Evolutionary conservation across 2,888 invertebrate species (phyloP).

Genomic region (Actias luna): DNA sequence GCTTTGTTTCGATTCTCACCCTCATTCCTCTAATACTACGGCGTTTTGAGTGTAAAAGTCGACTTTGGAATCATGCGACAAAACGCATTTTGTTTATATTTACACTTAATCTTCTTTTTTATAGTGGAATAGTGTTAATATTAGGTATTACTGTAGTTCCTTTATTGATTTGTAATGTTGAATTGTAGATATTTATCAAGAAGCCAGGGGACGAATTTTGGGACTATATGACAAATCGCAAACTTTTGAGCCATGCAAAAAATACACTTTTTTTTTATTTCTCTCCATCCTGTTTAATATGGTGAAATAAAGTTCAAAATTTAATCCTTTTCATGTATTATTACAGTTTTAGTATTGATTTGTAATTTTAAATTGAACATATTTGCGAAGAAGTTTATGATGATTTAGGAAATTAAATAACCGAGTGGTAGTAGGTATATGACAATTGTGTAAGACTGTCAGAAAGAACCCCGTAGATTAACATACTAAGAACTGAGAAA

Average conservation of each 20-base stretch:
- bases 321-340: not conserved
- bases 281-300: not conserved
- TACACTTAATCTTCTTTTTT: not conserved
- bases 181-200: too few relatives aligned
- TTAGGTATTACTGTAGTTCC: too few relatives aligned
- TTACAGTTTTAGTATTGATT: not conserved
- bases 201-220: too few relatives aligned
- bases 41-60: not conserved
- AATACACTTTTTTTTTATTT: not conserved
- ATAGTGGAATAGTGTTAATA: too few relatives aligned
- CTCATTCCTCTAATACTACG: slow-evolving; percentile 23
- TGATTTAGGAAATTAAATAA: too few relatives aligned
- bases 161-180: too few relatives aligned
- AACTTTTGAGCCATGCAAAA: not conserved
- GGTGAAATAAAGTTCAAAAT: not conserved
- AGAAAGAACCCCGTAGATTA: too few relatives aligned
- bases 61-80: slow-evolving; percentile 2
- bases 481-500: too few relatives aligned
- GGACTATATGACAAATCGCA: too few relatives aligned
- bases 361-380: too few relatives aligned
- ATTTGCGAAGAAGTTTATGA: not conserved
- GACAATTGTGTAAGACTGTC: too few relatives aligned
- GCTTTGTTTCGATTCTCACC: slow-evolving; percentile 48
- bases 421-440: too few relatives aligned
- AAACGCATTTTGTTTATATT: not conserved